Base-by-base conservation (phyloP, 2,113 vertebrate genomes). In the Psammodynastes pulverulentus region DNA sequence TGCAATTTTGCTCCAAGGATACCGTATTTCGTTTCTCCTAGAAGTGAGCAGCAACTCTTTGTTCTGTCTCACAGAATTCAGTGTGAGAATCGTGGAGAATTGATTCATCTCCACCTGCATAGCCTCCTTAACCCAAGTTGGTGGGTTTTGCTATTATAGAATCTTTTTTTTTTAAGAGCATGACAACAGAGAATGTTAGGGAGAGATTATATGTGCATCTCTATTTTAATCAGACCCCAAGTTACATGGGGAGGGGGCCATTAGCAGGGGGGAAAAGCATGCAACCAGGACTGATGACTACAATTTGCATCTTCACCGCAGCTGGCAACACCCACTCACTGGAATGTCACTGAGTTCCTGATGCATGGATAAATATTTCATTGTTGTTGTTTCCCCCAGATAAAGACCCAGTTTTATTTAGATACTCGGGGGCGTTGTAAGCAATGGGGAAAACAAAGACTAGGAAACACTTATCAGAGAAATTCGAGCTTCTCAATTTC, bases 381-480 rank as follows among this genome's bases (percentile, higher is more conserved):
- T 92, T 85, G 87, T 92, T 92, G 54, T 92, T 84, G 67, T 89
- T 89, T 89, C 24, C 91, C 62, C 87, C 43, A 89, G 51, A 92
- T 92, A 92, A 92, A 92, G 87, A 52, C 91, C 91, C 67, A 46
- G 91, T 89, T 89, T 89, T 92, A 92, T 92, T 92, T 89, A 92
- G 87, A 34, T 85, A 39, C 52, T 43, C 7, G 72, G 72, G 29
- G 87, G 91, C 52, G 87, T 84, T 79, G 48, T 49, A 84, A 91
- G 91, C 45, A 29, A 17, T 43, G 23, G 43, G 15, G 26, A 1
- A 12, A 24, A 3, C 1, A 15, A 19, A 9, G 21, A 24, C 12
- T 2, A 53, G 56, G 46, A 48, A 49, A 45, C 24, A 2, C 34
- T 79, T 39, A 54, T 49, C 15, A 88, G 56, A 92, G 23, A 88